Evolutionary conservation across 2,888 invertebrate genomes (phyloP), one percentile per base, ranked within the genome.

Genomic region (Laspeyria flexula): DNA sequence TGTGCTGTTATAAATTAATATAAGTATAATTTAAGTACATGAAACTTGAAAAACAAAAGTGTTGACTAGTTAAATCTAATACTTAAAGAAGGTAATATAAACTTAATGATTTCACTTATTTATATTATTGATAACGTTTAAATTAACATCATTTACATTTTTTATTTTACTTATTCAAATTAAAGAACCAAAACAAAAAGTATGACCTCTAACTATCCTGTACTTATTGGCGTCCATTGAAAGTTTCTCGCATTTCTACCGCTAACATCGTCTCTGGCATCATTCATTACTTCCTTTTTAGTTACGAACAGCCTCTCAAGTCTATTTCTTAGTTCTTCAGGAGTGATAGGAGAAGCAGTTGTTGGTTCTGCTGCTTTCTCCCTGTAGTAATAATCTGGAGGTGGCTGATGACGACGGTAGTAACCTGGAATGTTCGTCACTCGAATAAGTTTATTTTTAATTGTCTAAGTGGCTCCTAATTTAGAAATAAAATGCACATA

Each of bases 281-380:
- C 29, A 71, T 74, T 30, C 68, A 75, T 21, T 1, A 72, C 58
- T 3, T 84, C 84, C 45, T 92, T 90, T 45, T 92, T 92, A 0
- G 92, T 90, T 10, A 92, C 79, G 31, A 93, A 93, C 0, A 94
- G 77, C 59, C 90, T 86, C 56, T 91, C 88, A 34, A 93, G 79
- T 52, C 94, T 83, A 30, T 92, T 91, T 40, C 90, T 81, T 0
- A 93, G 75, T 68, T 94, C 94, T n/a, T 86, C 90, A 0, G 94
- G 93, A 0, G 93, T 86, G 39, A 90, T 88, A 0, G 92, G 90
- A 0, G 85, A 68, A 0, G 88, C 88, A 7, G 92, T 89, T 0
- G 90, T 76, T 0, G 74, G 71, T 37, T 89, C 89, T 18, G 72
- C 64, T 27, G 86, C 77, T 44, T 90, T 90, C 39, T 91, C 90